These are phyloP conservation scores for Heteropelma amictum DNA, from an alignment of 2,888 invertebrate species.

Conservation along the genomic window DNA sequence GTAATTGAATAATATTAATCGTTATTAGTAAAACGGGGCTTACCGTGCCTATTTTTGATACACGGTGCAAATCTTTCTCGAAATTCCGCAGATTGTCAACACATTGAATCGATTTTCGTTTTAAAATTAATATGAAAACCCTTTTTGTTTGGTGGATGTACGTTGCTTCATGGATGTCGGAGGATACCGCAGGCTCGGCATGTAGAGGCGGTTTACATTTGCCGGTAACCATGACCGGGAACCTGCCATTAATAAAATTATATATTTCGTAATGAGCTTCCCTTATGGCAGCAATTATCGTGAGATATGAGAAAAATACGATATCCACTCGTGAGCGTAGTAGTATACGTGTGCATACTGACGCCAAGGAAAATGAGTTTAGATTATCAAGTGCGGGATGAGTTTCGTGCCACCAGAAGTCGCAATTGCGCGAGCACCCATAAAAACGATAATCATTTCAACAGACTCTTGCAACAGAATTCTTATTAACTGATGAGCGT, in stretches of 20 bases:
- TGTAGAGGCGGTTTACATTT: neutral
- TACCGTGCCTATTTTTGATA: too few relatives aligned
- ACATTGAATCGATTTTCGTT: too few relatives aligned
- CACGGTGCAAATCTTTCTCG: too few relatives aligned
- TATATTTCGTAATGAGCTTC: slow-evolving; percentile 22
- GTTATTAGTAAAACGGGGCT: too few relatives aligned
- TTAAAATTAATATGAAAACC: too few relatives aligned
- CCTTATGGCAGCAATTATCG: slow-evolving; percentile 18
- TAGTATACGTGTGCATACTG: slow-evolving; percentile 2
- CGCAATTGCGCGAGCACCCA: slow-evolving; percentile 30
- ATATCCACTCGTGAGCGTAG: neutral
- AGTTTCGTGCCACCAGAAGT: slow-evolving; percentile 41
- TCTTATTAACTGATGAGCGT: slow-evolving; percentile 9
- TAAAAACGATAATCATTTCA: slow-evolving; percentile 40
- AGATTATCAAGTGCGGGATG: slow-evolving; percentile 25
- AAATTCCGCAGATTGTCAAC: too few relatives aligned
- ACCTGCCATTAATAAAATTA: slow-evolving; percentile 36
- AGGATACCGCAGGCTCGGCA: neutral
- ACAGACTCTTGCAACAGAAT: slow-evolving; percentile 20
- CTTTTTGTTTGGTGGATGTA: too few relatives aligned
- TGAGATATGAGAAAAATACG: slow-evolving; percentile 9
- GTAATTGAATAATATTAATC: too few relatives aligned
- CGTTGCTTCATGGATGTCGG: neutral
- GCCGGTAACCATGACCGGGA: slow-evolving; percentile 5
- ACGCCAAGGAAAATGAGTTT: slow-evolving; percentile 5